Evolutionary conservation across 2,113 vertebrate species (phyloP), one percentile per base, ranked within the genome.

Genomic region (Calonectris borealis): DNA sequence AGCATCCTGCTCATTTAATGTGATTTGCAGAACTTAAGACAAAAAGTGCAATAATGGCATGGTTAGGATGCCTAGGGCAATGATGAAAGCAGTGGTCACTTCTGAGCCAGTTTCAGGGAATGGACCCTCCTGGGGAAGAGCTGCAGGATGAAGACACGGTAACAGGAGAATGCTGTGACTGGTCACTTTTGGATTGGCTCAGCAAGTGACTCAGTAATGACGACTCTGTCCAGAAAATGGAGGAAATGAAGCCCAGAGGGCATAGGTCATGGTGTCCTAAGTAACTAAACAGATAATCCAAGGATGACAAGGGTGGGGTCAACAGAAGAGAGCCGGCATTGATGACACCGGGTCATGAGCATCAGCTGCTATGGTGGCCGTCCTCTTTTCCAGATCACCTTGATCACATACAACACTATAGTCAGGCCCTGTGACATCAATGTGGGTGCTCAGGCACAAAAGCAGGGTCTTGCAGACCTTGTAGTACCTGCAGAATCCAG

Each of bases 291-390:
- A 7, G 38, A 51, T 55, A 88, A 44, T 3, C 13, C 38, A 51
- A 62, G 46, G 24, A 57, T 70, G 11, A 42, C 16, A 44, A 75
- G 19, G 7, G 6, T 72, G 44, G 8, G 31, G 13, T 79, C 22
- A 64, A n/a, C 48, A 80, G 58, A 84, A 65, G 15, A 58, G 5
- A 5, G 6, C 19, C 4, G 3, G 10, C 16, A 14, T 16, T 66
- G 38, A 17, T 62, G 27, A 46, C 29, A n/a, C 7, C 0, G 1
- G 7, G 8, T 66, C 1, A 1, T 51, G 8, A 86, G 6, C 18
- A n/a, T 65, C 36, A 86, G 44, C 26, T 83, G 22, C 44, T 68
- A 0, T 10, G 6, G 26, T 40, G 26, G 6, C 22, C 2, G 3
- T 19, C 14, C 15, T 12, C 9, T 69, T 77, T 42, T 77, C 15